Percentiles rank a stretch among this genome's conserved stretches.
Evolutionary conservation across 2,113 vertebrate species (phyloP).

Genomic region (Probosciger aterrimus): DNA sequence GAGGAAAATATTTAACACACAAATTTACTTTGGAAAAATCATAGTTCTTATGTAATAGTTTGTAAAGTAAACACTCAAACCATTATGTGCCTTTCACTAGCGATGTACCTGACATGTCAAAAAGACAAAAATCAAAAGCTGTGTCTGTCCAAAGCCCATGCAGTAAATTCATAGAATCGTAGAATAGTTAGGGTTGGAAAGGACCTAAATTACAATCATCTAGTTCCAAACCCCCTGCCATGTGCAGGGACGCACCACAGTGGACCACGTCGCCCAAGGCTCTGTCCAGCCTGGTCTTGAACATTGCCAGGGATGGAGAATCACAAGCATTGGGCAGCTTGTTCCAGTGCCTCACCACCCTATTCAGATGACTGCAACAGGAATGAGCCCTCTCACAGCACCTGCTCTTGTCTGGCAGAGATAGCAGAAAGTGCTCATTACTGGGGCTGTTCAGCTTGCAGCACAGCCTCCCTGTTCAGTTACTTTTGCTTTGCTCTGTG

Average conservation of each 20-base stretch:
- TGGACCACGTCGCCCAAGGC: not conserved
- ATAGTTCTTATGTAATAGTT: not conserved
- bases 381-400: not conserved
- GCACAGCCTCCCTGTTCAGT: rapidly evolving
- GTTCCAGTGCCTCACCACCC: not conserved
- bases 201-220: not conserved
- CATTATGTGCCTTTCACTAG: not conserved
- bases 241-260: not conserved
- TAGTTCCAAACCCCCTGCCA: not conserved
- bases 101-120: not conserved
- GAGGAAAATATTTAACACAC: not conserved
- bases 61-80: not conserved
- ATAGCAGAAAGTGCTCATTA: not conserved
- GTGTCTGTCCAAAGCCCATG: not conserved
- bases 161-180: not conserved
- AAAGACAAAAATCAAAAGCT: not conserved
- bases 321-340: not conserved
- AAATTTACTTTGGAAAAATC: not conserved
- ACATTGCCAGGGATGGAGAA: not conserved
- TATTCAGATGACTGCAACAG: not conserved
- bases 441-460: not conserved
- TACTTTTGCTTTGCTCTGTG: not conserved
- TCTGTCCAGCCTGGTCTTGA: not conserved
- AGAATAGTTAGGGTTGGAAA: not conserved
- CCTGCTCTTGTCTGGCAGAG: not conserved